Percentiles rank a stretch among this genome's conserved stretches.
Evolutionary conservation across 2,797 vertebrate genomes (phyloP).

Genomic region (Erethizon dorsatum): DNA sequence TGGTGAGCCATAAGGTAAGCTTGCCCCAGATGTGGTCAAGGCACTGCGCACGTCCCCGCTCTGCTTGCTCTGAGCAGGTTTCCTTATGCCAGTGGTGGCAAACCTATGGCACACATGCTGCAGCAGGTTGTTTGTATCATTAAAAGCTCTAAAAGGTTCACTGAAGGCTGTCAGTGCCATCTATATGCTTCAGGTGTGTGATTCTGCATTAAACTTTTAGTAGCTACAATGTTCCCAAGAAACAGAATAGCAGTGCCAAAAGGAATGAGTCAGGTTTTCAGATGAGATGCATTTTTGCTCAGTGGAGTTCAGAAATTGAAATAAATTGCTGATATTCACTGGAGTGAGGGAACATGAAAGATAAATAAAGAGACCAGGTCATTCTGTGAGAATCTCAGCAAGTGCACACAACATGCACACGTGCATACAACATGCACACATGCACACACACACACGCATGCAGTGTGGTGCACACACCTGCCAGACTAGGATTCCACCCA

Average conservation of each 20-base stretch:
- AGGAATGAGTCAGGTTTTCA: neutral
- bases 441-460: neutral
- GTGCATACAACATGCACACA: neutral
- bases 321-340: neutral
- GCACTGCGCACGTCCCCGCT: neutral
- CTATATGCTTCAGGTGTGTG: neutral
- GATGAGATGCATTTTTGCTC: constrained; percentile 3
- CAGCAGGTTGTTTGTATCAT: neutral
- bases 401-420: neutral
- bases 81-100: neutral
- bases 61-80: neutral
- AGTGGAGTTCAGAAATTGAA: constrained; percentile 34
- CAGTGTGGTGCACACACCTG: neutral
- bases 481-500: neutral
- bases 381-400: neutral
- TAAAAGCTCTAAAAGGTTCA: neutral
- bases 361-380: constrained; percentile 20
- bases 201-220: neutral
- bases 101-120: neutral
- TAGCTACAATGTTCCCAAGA: constrained; percentile 5
- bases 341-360: constrained; percentile 24
- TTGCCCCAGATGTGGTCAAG: neutral
- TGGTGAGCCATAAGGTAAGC: neutral
- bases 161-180: no score
- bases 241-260: constrained; percentile 37